A percentile compares a stretch with the other conserved stretches of the same genome.
These are phyloP conservation scores for Pangasius mekongensis DNA, from an alignment of 2,797 vertebrate genomes.

Conservation along the genomic window DNA sequence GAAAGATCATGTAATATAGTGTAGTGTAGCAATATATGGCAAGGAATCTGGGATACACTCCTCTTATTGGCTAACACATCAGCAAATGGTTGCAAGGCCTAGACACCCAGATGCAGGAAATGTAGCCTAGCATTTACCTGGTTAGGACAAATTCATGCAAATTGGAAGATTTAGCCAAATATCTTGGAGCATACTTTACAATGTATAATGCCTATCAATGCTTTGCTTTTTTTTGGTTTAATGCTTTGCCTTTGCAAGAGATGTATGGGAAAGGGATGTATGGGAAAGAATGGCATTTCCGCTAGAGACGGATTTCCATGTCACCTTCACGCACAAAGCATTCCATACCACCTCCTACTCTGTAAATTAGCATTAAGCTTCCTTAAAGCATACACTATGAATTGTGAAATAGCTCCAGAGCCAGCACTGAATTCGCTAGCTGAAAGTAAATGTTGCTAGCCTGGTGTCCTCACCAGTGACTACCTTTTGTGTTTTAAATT, in stretches of 20 bases:
- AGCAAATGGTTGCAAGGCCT: background rate
- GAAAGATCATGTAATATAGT: background rate
- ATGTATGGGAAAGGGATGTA: background rate
- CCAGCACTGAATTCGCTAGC: too few relatives aligned
- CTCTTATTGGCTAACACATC: too few relatives aligned
- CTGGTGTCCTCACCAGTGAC: background rate
- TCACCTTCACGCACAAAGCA: constrained; percentile 4
- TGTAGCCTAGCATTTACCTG: too few relatives aligned
- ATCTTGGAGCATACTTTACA: background rate
- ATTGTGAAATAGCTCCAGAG: background rate
- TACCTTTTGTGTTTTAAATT: background rate
- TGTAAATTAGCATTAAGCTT: background rate
- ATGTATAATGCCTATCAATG: background rate
- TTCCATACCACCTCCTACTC: background rate
- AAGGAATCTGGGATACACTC: background rate
- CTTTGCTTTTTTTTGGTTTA: background rate
- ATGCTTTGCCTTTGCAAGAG: background rate
- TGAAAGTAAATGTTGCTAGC: background rate
- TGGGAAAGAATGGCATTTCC: background rate
- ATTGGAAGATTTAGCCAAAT: background rate
- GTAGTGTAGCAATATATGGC: background rate
- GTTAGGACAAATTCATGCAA: background rate
- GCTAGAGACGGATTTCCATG: background rate
- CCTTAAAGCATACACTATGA: background rate
- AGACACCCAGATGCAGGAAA: too few relatives aligned